phyloP scores from a whole-genome alignment of 92 coral and sea anemone genomes.

The Parazoanthus atlanticus region DNA sequence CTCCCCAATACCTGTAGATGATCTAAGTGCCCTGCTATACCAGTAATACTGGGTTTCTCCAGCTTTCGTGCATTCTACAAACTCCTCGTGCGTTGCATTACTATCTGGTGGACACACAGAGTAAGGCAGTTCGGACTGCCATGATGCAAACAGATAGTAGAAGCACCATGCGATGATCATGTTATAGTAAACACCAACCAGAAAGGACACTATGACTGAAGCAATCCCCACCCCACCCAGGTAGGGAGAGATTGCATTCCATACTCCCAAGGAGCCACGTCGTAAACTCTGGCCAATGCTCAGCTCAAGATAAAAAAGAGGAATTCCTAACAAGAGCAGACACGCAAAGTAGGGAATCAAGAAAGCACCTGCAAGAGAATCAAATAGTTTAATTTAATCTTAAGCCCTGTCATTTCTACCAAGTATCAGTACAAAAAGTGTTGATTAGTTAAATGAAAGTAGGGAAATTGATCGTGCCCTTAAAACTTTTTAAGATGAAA shows the following conservation, averaged over 20 bases:
- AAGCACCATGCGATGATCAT: conserved; percentile 97
- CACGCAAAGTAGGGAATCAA: conserved; percentile 87
- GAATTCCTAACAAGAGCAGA: conserved; percentile 76
- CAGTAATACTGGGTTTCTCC: conserved; percentile 85
- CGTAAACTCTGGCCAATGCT: conserved; percentile 96
- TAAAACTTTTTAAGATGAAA: no score
- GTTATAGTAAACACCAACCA: conserved; percentile 93
- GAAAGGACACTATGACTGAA: conserved; percentile 78
- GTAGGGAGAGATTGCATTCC: conserved; percentile 93
- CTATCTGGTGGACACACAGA: conserved; percentile 52
- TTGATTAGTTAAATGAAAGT: neutral
- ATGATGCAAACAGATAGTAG: conserved; percentile 86
- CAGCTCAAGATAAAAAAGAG: conserved; percentile 85
- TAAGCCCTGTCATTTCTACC: neutral
- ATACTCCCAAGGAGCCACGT: conserved; percentile 93
- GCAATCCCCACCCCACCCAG: conserved; percentile 95
- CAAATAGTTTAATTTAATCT: neutral
- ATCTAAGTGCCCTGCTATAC: conserved; percentile 73
- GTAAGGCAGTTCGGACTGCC: conserved; percentile 82
- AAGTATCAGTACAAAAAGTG: no score
- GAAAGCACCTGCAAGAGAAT: conserved; percentile 78
- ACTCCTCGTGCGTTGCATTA: conserved; percentile 42
- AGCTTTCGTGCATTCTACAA: conserved; percentile 64
- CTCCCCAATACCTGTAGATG: conserved; percentile 57
- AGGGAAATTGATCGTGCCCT: no score